A percentile compares a stretch with the other conserved stretches of the same genome.
Conservation (phyloP, 2,113 vertebrate genomes). For the Zapus hudsonius region DNA sequence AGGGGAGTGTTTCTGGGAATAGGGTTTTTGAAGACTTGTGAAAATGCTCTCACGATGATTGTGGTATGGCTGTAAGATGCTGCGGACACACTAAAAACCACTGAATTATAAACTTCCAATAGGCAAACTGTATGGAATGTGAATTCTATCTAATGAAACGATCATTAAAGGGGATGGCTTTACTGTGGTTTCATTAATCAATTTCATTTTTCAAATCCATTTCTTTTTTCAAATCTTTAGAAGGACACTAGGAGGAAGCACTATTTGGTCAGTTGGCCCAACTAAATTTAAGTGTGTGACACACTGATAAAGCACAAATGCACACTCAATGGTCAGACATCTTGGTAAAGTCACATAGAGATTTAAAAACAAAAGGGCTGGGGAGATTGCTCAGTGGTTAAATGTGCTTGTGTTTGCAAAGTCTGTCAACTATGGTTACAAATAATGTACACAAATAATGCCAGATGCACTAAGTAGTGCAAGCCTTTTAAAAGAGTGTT, state of each 20-base stretch:
- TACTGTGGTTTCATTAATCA: slow-evolving; percentile 21
- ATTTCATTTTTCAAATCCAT: slow-evolving; percentile 9
- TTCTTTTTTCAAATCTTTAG: background rate
- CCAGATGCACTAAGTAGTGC: no score
- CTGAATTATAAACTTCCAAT: background rate
- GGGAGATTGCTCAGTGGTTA: background rate
- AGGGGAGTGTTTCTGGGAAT: background rate
- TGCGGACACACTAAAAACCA: background rate
- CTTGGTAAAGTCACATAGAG: background rate
- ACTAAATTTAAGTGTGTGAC: background rate
- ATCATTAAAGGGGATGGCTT: background rate
- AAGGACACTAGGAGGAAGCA: background rate
- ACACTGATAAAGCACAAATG: background rate
- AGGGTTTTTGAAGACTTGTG: background rate
- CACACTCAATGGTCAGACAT: background rate
- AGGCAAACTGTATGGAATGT: background rate
- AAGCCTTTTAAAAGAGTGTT: no score
- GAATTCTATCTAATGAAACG: slow-evolving; percentile 1
- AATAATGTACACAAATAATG: no score
- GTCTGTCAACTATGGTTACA: background rate
- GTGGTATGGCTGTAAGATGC: background rate
- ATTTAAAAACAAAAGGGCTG: background rate
- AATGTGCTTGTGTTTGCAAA: background rate
- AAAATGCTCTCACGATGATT: background rate
- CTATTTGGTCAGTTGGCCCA: background rate